A percentile compares a stretch with the other conserved stretches of the same genome.
phyloP scores from a whole-genome alignment of 2,888 invertebrate genomes.

The Meghimatium bilineatum region DNA sequence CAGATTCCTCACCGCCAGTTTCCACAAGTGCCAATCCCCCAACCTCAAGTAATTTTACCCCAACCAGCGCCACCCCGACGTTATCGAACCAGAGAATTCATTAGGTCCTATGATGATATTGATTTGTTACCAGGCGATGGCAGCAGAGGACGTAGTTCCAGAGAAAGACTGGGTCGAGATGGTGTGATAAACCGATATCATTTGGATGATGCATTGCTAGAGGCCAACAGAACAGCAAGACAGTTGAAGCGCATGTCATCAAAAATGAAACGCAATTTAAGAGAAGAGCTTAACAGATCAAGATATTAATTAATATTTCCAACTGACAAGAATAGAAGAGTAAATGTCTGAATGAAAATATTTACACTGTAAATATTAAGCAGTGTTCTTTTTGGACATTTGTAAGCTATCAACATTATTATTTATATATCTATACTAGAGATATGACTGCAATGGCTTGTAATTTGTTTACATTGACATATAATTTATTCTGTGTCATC shows the following conservation, averaged over 20 bases:
- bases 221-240: slow-evolving; percentile 64
- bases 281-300: slow-evolving; percentile 62
- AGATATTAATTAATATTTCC: slow-evolving; percentile 15
- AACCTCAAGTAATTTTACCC: slow-evolving; percentile 37
- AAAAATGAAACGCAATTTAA: slow-evolving; percentile 68
- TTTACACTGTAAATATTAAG: neutral
- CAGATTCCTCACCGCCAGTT: slow-evolving; percentile 59
- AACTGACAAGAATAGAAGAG: neutral
- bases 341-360: neutral
- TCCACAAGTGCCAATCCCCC: slow-evolving; percentile 43
- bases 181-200: slow-evolving; percentile 60
- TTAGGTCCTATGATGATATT: slow-evolving; percentile 61
- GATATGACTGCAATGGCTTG: neutral
- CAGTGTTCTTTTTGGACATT: neutral
- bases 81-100: slow-evolving; percentile 60
- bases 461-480: neutral
- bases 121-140: slow-evolving; percentile 59
- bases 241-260: slow-evolving; percentile 68
- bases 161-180: slow-evolving; percentile 19
- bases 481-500: neutral
- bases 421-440: neutral
- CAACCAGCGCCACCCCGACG: slow-evolving; percentile 55
- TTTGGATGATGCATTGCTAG: slow-evolving; percentile 63
- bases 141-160: slow-evolving; percentile 54
- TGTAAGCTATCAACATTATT: neutral